Conservation (phyloP, 30 jellyfish, hydroid and myxozoan species). For the Turritopsis rubra region DNA sequence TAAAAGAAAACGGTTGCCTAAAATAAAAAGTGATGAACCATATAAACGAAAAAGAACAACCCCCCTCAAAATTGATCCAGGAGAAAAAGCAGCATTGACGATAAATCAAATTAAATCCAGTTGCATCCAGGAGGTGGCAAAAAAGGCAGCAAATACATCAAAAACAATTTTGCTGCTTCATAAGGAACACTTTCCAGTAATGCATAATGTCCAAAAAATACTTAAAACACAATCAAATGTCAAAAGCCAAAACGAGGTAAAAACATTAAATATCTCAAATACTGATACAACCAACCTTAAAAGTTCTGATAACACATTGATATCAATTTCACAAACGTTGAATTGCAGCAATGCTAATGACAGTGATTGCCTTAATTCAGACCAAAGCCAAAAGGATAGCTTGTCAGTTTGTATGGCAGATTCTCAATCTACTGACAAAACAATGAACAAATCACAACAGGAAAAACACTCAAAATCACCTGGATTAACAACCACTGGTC, state of each 20-base stretch:
- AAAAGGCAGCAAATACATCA: neutral
- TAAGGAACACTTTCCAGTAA: neutral
- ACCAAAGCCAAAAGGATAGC: neutral
- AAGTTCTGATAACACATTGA: neutral
- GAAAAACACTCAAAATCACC: neutral
- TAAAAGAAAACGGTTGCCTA: neutral
- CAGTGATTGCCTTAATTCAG: neutral
- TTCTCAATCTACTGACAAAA: no score
- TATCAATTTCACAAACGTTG: neutral
- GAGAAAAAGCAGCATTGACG: neutral
- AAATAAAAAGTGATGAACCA: conserved; percentile 6
- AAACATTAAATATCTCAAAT: neutral
- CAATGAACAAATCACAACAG: neutral
- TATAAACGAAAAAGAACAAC: conserved; percentile 4
- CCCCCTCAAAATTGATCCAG: neutral
- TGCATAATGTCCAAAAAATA: neutral
- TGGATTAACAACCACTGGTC: neutral
- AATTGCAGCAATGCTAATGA: neutral
- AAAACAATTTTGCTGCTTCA: neutral
- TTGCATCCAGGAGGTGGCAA: neutral
- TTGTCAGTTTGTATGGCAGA: neutral
- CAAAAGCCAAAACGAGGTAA: neutral
- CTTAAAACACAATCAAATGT: neutral
- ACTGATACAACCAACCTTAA: neutral
- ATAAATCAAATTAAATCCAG: neutral